Conservation (phyloP, 2,888 invertebrate genomes). For the Xestia xanthographa region DNA sequence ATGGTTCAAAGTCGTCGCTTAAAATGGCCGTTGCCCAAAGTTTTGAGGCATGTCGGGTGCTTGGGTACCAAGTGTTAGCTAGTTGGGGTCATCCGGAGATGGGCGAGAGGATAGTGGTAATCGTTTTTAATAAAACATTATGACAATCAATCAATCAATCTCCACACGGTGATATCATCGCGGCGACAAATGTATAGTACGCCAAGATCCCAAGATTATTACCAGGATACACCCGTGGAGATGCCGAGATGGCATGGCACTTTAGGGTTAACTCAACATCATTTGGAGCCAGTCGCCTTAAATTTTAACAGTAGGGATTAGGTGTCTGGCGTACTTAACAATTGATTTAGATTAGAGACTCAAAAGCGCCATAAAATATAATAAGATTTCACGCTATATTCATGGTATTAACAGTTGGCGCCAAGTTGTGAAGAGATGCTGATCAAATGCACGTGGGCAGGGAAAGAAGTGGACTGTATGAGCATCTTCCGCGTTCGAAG, state of each 20-base stretch:
- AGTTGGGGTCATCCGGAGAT: neutral
- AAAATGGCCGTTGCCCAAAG: neutral
- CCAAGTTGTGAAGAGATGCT: slow-evolving; percentile 89
- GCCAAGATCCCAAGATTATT: too few species aligned
- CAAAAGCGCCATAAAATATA: too few species aligned
- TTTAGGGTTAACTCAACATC: neutral
- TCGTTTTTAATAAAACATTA: neutral
- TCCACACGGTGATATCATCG: neutral
- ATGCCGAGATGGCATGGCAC: too few species aligned
- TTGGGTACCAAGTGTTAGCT: neutral
- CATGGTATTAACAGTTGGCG: slow-evolving; percentile 77
- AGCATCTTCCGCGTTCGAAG: slow-evolving; percentile 84
- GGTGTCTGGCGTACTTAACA: neutral
- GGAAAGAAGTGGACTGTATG: slow-evolving; percentile 77
- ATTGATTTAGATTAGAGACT: neutral
- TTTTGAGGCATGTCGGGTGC: neutral
- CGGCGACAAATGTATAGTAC: neutral
- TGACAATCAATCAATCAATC: neutral
- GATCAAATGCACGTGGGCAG: slow-evolving; percentile 86
- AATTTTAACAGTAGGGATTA: neutral
- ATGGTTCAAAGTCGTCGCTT: neutral
- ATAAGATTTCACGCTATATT: neutral
- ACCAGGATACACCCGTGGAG: neutral
- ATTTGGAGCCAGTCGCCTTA: neutral
- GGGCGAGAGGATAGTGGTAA: too few species aligned